phyloP scores from a whole-genome alignment of 2,113 vertebrate species.

The Cricetomys ansorgei region DNA sequence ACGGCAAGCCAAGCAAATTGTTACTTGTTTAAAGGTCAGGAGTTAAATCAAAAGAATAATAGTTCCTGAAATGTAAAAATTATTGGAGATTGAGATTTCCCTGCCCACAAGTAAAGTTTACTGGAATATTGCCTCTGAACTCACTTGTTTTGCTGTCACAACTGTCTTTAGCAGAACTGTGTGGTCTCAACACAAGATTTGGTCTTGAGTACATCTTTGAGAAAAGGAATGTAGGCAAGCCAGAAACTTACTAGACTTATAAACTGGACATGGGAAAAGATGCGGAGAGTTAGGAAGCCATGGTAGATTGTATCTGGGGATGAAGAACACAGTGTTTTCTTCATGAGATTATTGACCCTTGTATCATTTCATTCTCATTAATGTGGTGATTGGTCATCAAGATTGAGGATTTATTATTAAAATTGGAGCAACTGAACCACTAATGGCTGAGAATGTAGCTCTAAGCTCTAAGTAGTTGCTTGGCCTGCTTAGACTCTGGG shows the following conservation, averaged over 20 bases:
- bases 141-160: background rate
- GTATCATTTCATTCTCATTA: background rate
- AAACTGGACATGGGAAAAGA: background rate
- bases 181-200: background rate
- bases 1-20: background rate
- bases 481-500: background rate
- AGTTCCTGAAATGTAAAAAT: slow-evolving; percentile 46
- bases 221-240: background rate
- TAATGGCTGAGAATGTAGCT: too few species aligned
- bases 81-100: background rate
- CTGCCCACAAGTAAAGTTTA: background rate
- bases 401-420: background rate
- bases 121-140: background rate
- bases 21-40: background rate
- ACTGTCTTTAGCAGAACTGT: background rate
- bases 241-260: background rate
- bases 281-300: background rate
- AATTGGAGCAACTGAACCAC: background rate
- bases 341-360: background rate
- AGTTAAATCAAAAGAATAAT: background rate
- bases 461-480: too few species aligned
- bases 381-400: background rate
- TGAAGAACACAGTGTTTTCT: background rate
- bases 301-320: background rate
- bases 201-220: background rate